Conservation (phyloP, 2,888 invertebrate genomes). For the Athalia cordata region DNA sequence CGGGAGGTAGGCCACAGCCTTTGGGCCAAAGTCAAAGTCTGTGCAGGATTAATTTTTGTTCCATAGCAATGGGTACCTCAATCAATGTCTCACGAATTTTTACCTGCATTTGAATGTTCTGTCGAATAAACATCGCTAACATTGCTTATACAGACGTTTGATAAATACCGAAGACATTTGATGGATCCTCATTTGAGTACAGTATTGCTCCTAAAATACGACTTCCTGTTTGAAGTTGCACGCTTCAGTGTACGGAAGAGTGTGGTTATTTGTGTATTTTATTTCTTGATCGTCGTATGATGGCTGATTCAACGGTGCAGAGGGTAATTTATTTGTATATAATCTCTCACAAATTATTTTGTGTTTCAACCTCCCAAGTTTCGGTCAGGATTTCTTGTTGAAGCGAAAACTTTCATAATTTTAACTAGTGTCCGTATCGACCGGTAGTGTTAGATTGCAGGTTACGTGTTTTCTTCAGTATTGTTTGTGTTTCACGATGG, state of each 20-base stretch:
- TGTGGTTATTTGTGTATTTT: conserved; percentile 61
- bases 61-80: too few species aligned
- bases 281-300: conserved; percentile 60
- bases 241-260: conserved; percentile 63
- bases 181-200: conserved; percentile 11
- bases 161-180: neutral
- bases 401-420: neutral
- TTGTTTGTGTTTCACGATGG: conserved; percentile 54
- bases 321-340: conserved; percentile 57
- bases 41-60: too few species aligned
- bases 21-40: too few species aligned
- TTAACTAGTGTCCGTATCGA: conserved; percentile 52
- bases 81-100: too few species aligned
- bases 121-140: neutral
- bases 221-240: conserved; percentile 68
- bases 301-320: conserved; percentile 62
- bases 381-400: neutral
- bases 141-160: neutral
- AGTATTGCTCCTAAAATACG: conserved; percentile 14
- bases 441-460: conserved; percentile 53
- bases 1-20: too few species aligned
- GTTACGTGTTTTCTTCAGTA: conserved; percentile 46
- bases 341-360: neutral
- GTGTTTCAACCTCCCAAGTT: neutral
- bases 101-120: neutral